These are phyloP conservation scores for Ophioninae sp. DNA, from an alignment of 2,888 invertebrate species.

Conservation along the genomic window DNA sequence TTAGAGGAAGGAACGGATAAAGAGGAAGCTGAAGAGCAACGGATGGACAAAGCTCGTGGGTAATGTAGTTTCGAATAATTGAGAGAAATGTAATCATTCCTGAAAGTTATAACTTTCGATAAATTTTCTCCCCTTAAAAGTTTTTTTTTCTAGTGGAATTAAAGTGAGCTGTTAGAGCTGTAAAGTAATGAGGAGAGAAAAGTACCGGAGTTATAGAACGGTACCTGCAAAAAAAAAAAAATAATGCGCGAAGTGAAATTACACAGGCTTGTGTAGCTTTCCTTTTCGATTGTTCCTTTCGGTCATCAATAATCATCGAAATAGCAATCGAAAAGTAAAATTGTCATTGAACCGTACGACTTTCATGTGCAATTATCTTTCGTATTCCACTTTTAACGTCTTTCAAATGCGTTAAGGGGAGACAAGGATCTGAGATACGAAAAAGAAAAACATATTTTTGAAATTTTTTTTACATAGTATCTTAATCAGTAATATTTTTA, in stretches of 20 bases:
- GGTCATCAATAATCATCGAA: slow-evolving; percentile 15
- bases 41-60: neutral
- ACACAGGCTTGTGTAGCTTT: too few relatives aligned
- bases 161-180: neutral
- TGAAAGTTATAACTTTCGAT: slow-evolving; percentile 8
- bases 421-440: too few relatives aligned
- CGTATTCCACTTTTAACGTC: neutral
- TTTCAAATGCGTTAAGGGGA: neutral
- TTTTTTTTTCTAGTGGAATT: neutral
- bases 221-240: slow-evolving; percentile 59
- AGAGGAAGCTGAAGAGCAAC: slow-evolving; percentile 34
- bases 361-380: neutral
- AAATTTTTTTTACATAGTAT: too few relatives aligned
- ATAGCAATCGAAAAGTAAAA: slow-evolving; percentile 24
- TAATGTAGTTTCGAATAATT: slow-evolving; percentile 1
- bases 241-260: neutral
- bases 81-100: slow-evolving; percentile 12
- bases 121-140: neutral
- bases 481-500: too few relatives aligned
- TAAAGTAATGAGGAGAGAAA: neutral
- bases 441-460: too few relatives aligned
- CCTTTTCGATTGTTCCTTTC: neutral
- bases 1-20: slow-evolving; percentile 52
- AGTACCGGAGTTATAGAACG: slow-evolving; percentile 38
- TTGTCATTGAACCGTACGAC: slow-evolving; percentile 41